phyloP scores from a whole-genome alignment of 2,888 invertebrate genomes.

The Meghimatium bilineatum region DNA sequence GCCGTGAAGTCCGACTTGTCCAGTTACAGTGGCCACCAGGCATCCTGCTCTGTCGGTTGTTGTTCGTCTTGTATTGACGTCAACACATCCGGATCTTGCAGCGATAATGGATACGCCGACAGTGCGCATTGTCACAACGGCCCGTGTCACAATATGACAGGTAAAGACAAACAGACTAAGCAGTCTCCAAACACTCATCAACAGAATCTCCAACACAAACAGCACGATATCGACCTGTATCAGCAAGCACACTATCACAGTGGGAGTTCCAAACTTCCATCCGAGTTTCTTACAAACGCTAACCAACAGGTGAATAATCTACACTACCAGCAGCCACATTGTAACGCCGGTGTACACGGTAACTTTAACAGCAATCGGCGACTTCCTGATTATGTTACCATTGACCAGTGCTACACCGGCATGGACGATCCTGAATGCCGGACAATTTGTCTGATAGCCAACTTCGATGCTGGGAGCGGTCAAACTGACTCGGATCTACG shows the following conservation, averaged over 20 bases:
- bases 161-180: not conserved
- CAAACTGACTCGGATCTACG: not conserved
- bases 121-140: not conserved
- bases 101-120: not conserved
- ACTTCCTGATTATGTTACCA: slow-evolving; percentile 45
- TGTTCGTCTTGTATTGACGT: not conserved
- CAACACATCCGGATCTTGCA: not conserved
- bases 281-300: not conserved
- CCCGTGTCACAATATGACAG: not conserved
- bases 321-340: not conserved
- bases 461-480: slow-evolving; percentile 27
- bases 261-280: not conserved
- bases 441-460: slow-evolving; percentile 40
- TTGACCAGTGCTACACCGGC: slow-evolving; percentile 46
- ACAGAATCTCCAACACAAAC: not conserved
- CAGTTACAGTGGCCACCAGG: not conserved
- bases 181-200: not conserved
- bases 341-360: not conserved
- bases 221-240: not conserved
- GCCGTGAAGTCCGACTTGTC: not conserved
- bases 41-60: not conserved
- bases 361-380: slow-evolving; percentile 31
- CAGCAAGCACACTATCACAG: not conserved
- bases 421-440: slow-evolving; percentile 39
- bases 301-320: not conserved